Conservation (phyloP, 2,113 vertebrate species). For the Narcine bancroftii region DNA sequence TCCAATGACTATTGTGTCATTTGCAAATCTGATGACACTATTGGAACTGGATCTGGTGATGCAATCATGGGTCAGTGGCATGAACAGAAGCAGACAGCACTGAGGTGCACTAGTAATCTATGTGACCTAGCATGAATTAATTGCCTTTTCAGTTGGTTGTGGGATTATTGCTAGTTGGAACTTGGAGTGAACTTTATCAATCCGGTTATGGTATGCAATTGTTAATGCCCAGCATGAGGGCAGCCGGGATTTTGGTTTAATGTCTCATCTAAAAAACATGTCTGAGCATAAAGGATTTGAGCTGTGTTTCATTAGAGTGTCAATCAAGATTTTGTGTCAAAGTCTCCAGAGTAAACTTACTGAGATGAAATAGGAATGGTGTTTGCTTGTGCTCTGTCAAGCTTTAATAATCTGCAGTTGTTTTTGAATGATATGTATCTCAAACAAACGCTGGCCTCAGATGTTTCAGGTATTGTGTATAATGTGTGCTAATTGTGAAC, state of each 20-base stretch:
- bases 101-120: too few relatives aligned
- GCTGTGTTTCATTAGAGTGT: background rate
- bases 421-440: background rate
- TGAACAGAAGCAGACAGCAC: too few relatives aligned
- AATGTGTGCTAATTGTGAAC: background rate
- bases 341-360: background rate
- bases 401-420: background rate
- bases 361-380: background rate
- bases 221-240: background rate
- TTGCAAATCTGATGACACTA: too few relatives aligned
- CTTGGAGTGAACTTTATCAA: background rate
- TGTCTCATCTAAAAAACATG: background rate
- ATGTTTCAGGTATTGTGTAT: background rate
- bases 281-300: background rate
- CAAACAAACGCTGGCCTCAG: background rate
- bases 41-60: too few relatives aligned
- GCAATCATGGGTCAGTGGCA: too few relatives aligned
- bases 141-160: background rate
- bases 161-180: background rate
- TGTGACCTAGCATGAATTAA: too few relatives aligned
- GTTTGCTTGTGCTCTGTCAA: background rate
- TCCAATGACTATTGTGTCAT: too few relatives aligned
- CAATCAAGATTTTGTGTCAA: background rate
- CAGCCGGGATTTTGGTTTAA: background rate
- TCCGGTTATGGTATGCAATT: background rate